These are phyloP conservation scores for Okamejei kenojei DNA, from an alignment of 2,797 vertebrate genomes.

Conservation along the genomic window DNA sequence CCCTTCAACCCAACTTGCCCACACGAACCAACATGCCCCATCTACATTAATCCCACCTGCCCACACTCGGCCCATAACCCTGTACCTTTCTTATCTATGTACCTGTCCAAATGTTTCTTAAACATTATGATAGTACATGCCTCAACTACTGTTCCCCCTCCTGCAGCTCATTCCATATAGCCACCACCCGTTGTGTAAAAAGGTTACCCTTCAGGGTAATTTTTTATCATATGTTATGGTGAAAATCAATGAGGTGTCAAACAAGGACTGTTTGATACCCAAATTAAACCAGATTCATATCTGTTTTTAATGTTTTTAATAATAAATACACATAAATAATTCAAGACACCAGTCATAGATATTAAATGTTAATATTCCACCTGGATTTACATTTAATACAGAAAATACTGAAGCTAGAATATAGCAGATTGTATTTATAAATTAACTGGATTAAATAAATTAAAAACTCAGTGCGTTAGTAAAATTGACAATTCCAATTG, in stretches of 20 bases:
- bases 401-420: background rate
- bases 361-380: conserved; percentile 26
- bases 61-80: no score
- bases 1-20: no score
- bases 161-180: no score
- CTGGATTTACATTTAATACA: background rate
- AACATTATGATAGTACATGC: no score
- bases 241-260: background rate
- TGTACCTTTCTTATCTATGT: no score
- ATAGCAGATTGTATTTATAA: background rate
- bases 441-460: conserved; percentile 14
- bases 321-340: conserved; percentile 21
- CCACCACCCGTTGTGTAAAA: no score
- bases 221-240: background rate
- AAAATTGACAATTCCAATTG: background rate
- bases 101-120: no score
- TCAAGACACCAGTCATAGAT: background rate
- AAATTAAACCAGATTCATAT: background rate
- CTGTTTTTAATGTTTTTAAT: background rate
- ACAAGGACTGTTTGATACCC: background rate
- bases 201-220: no score
- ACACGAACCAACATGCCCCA: no score
- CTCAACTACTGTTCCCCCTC: no score
- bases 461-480: background rate
- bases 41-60: no score